Conservation (phyloP, 2,113 vertebrate genomes). For the Archocentrus centrarchus region DNA sequence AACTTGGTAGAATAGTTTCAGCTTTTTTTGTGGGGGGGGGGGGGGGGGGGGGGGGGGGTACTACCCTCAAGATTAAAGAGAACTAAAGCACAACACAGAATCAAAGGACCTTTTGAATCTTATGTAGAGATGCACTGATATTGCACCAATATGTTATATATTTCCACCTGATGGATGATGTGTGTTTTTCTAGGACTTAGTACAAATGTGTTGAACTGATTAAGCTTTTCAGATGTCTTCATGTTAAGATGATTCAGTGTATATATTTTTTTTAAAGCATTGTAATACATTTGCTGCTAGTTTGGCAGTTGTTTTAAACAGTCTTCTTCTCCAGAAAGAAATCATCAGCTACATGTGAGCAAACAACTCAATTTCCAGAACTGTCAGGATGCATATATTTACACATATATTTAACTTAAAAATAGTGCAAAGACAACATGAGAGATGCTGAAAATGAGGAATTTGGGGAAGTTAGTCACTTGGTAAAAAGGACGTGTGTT, state of each 20-base stretch:
- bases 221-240: constrained; percentile 20
- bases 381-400: not conserved
- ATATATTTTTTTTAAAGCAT: constrained; percentile 6
- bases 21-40: not conserved
- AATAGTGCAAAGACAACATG: not conserved
- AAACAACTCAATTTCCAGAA: not conserved
- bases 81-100: constrained; percentile 29
- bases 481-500: not conserved
- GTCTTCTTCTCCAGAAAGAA: constrained; percentile 13
- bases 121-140: constrained; percentile 29
- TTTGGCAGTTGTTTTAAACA: constrained; percentile 30
- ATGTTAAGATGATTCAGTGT: constrained; percentile 28
- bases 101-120: constrained; percentile 1
- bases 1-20: constrained; percentile 20
- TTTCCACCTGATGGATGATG: constrained; percentile 24
- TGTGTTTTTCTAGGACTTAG: constrained; percentile 21
- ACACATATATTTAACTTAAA: constrained; percentile 4
- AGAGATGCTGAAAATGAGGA: not conserved
- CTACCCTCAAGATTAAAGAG: not conserved
- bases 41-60: not conserved
- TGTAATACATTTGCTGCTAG: constrained; percentile 36
- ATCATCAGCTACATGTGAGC: constrained; percentile 37
- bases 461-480: not conserved
- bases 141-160: constrained; percentile 11
- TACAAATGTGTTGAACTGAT: constrained; percentile 47